Conservation (phyloP, 2,113 vertebrate genomes). For the Pterophyllum scalare region DNA sequence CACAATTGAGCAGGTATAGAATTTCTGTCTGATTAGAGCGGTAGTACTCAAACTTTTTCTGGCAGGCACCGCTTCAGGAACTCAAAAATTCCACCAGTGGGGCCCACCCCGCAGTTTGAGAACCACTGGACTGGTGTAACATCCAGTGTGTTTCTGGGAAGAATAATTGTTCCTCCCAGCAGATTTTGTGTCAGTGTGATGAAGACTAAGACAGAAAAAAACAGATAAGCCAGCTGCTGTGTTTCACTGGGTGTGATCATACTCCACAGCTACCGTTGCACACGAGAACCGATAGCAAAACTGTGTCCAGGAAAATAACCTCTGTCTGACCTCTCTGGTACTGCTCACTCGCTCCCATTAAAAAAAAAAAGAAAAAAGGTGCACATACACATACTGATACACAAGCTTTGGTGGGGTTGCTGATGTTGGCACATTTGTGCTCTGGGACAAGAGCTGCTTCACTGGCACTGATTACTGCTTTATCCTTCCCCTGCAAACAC, state of each 20-base stretch:
- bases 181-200: not conserved
- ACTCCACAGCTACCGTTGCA: conserved; percentile 10
- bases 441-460: conserved; percentile 76
- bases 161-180: not conserved
- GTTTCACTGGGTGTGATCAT: conserved; percentile 30
- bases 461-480: conserved; percentile 76
- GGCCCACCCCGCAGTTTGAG: not conserved
- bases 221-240: not conserved
- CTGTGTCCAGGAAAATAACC: conserved; percentile 53
- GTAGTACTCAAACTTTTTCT: not conserved
- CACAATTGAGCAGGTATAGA: not conserved
- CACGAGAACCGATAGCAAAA: conserved; percentile 20
- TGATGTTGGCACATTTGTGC: conserved; percentile 80
- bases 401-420: conserved; percentile 65
- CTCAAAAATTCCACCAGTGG: not conserved
- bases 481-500: conserved; percentile 71
- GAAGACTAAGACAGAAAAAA: not conserved
- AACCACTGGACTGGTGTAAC: not conserved
- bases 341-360: conserved; percentile 7
- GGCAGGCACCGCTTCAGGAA: not conserved
- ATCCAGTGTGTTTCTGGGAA: not conserved
- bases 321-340: conserved; percentile 58
- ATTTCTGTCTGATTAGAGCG: not conserved
- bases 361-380: not conserved
- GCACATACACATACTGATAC: conserved; percentile 25